A percentile compares a stretch with the other conserved stretches of the same genome.
phyloP scores from a whole-genome alignment of 2,888 invertebrate species.

The Candidula unifasciata region DNA sequence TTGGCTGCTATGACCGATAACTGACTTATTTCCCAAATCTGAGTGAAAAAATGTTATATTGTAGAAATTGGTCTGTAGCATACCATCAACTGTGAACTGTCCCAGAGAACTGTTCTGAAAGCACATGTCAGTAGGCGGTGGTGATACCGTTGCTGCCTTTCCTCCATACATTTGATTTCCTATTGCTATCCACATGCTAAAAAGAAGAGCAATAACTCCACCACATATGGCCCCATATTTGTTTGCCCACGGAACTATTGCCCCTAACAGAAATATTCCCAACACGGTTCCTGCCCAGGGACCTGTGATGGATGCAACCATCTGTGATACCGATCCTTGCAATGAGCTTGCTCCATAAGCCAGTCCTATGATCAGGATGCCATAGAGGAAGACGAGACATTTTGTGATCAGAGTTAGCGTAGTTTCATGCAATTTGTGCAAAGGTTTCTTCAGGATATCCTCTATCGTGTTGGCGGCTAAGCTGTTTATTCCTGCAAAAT shows the following conservation, averaged over 20 bases:
- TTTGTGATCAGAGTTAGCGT: no score
- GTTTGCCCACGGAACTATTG: background rate
- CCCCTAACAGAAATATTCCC: background rate
- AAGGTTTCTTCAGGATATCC: no score
- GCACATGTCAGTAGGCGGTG: background rate
- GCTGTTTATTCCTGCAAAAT: no score
- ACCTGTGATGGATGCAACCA: background rate
- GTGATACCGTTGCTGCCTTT: background rate
- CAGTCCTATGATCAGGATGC: no score
- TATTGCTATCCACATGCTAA: background rate
- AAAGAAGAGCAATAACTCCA: background rate
- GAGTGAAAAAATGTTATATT: no score
- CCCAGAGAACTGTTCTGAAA: background rate
- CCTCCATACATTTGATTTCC: background rate
- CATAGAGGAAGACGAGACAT: no score
- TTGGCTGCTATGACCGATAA: no score
- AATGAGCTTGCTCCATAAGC: background rate
- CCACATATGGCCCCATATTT: background rate
- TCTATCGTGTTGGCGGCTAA: no score
- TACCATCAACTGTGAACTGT: no score
- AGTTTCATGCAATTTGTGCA: no score
- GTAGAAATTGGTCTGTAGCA: background rate
- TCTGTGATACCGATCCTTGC: background rate
- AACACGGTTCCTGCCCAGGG: background rate
- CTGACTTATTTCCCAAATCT: no score